Conservation (phyloP, 2,888 invertebrate genomes). For the Pyrrhosoma nymphula region DNA sequence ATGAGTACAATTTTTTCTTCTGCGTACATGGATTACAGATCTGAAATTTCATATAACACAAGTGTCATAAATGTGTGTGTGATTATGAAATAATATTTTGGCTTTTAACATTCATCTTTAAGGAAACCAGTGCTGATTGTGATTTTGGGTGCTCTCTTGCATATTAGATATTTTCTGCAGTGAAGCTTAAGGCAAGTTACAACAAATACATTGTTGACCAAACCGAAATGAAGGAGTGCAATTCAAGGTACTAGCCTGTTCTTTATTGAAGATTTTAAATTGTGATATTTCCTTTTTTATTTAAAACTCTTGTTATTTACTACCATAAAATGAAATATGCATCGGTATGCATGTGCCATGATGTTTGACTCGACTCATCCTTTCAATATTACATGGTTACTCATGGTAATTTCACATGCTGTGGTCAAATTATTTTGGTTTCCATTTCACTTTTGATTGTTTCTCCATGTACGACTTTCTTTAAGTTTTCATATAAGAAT, state of each 20-base stretch:
- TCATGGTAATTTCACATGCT: neutral
- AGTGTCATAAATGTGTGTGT: slow-evolving; percentile 30
- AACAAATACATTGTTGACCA: neutral
- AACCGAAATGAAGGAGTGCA: neutral
- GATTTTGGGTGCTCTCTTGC: slow-evolving; percentile 64
- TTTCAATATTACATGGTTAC: neutral
- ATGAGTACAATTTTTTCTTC: slow-evolving; percentile 37
- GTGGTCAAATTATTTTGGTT: neutral
- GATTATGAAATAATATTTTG: slow-evolving; percentile 7
- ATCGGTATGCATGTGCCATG: neutral
- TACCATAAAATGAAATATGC: neutral
- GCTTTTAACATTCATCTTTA: slow-evolving; percentile 25
- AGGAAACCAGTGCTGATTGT: slow-evolving; percentile 54
- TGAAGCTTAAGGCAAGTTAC: slow-evolving; percentile 29
- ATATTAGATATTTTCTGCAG: slow-evolving; percentile 43
- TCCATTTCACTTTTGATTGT: neutral
- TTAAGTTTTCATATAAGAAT: neutral
- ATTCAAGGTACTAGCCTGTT: neutral
- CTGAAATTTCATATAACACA: slow-evolving; percentile 33
- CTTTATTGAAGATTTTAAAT: slow-evolving; percentile 6
- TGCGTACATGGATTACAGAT: slow-evolving; percentile 33
- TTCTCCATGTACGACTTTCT: neutral
- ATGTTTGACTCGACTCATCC: neutral
- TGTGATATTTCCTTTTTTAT: slow-evolving; percentile 20
- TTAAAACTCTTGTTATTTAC: neutral